phyloP scores from a whole-genome alignment of 2,113 vertebrate genomes.

The Hemiprocne comata region DNA sequence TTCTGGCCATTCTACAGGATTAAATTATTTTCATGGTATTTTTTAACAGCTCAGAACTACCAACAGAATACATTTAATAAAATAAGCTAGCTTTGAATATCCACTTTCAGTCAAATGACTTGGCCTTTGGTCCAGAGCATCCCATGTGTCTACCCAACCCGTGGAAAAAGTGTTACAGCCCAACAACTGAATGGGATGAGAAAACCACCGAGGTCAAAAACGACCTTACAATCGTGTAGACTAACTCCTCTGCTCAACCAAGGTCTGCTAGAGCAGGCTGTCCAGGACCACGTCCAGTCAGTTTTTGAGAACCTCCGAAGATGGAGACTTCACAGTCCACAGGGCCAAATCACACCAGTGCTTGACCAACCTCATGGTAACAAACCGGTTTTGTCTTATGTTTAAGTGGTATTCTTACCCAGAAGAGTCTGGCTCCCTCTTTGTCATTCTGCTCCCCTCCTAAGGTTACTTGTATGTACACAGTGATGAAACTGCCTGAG shows the following conservation, averaged over 20 bases:
- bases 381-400: fast-evolving
- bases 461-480: no score
- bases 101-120: neutral
- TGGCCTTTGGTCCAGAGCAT: neutral
- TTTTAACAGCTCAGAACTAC: neutral
- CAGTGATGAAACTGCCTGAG: fast-evolving
- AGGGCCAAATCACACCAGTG: neutral
- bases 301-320: neutral
- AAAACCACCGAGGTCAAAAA: neutral
- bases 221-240: neutral
- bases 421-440: neutral
- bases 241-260: neutral
- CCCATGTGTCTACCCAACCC: neutral
- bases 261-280: neutral
- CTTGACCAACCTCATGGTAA: fast-evolving
- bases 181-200: neutral
- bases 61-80: neutral
- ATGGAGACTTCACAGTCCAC: neutral
- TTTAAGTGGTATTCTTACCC: fast-evolving
- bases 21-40: neutral
- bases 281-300: fast-evolving
- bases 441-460: no score
- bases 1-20: neutral
- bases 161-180: neutral
- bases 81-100: neutral